Base-by-base conservation (phyloP, 2,888 invertebrate species). In the Graphium colonna region DNA sequence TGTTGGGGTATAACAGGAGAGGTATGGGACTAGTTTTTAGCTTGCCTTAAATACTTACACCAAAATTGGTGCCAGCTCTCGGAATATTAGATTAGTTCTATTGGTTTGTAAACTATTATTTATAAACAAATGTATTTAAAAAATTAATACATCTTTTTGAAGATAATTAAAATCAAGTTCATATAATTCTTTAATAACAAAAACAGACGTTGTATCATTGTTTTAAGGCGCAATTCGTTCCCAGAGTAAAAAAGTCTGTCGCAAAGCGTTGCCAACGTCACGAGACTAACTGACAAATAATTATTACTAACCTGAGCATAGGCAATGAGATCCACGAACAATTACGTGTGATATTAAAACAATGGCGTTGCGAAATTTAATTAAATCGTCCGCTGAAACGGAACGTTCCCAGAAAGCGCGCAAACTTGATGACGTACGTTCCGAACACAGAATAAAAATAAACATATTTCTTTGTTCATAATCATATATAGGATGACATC, bases 331-430 rank as follows among this genome's bases (percentile, higher is more conserved):
- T 47, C 38, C 17, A 15, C 15, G n/a, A 38, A 47, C 38, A 38
- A 47, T 47, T 38, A 47, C 15, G 8, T 38, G 21, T 39, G 47
- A 47, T 47, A 47, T n/a, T 13, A 26, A 12, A 21, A 47, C 38
- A 47, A 47, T 47, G 38, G 26, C 13, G 38, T 13, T 47, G 15
- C 16, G 13, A 33, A 33, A 36, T 36, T 13, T 13, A 13, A 12
- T 36, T 36, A 12, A 36, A 36, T 36, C 36, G 36, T n/a, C n/a
- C n/a, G 36, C 36, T 36, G 36, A 36, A 36, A 36, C 36, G 13
- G 12, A 36, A 12, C 13, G 31, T 36, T 36, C n/a, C 36, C 36
- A 36, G 36, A 36, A 36, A 12, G 36, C 36, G 36, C 36, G 36
- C 36, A 3, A 36, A 12, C 9, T 36, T 12, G 5, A 36, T 36